Base-by-base conservation (phyloP, 2,797 vertebrate genomes). In the Remorina albescens region DNA sequence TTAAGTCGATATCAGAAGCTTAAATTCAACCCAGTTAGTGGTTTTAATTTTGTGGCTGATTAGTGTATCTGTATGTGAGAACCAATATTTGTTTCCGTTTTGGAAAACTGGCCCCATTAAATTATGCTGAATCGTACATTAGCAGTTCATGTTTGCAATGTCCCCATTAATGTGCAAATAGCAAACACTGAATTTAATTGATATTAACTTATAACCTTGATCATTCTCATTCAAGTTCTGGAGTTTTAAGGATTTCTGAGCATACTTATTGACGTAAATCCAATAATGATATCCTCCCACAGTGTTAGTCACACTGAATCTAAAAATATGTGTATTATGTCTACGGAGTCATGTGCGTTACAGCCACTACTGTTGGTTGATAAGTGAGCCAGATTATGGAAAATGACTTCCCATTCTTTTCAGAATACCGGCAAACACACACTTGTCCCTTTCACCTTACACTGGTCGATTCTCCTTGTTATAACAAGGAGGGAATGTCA, bases 401-500 rank as follows among this genome's bases (percentile, higher is more conserved):
- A 59, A 64, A 2, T 32, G 71, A 57, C 46, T 62, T 65, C 41
- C 9, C 44, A 15, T 51, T 50, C 18, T 44, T 63, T 68, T 62
- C 61, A 41, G 39, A 66, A 63, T n/a, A 32, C 8, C 6, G 0
- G 19, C 61, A 42, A 4, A 3, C 30, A 28, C 19, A 2, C 30
- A 21, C 19, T 54, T 36, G 49, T 69, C 49, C 50, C 54, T 76
- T 70, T 78, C 30, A 34, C 28, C 36, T 53, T 6, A 42, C 10
- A 13, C 4, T 50, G 15, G 37, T 68, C 47, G 37, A 76, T 28
- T 53, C 42, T 57, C 32, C 46, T 65, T n/a, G n/a, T n/a, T 44
- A 28, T 66, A 39, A 51, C 37, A 65, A 67, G 73, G 62, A 71
- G 21, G 12, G 54, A 75, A 68, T 21, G 63, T 50, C 79, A 75